Conservation (phyloP, 2,797 vertebrate species). For the Amniataba percoides region DNA sequence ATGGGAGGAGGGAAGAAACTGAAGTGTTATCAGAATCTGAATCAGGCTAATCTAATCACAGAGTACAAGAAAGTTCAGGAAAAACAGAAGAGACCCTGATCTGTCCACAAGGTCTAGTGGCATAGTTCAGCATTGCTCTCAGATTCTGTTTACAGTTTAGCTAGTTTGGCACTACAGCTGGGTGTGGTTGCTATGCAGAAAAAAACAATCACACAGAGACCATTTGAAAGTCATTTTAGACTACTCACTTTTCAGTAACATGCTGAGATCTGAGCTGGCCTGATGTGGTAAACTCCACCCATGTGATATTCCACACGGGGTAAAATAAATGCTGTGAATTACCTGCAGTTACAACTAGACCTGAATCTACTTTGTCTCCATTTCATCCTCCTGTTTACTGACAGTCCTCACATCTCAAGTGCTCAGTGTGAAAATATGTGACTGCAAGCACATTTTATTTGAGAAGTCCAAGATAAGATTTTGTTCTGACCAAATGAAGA, state of each 20-base stretch:
- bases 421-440: not conserved
- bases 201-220: slow-evolving; percentile 49
- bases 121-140: slow-evolving; percentile 18
- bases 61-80: not conserved
- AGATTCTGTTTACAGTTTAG: slow-evolving; percentile 41
- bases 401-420: not conserved
- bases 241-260: slow-evolving; percentile 31
- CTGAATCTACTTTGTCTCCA: slow-evolving; percentile 2
- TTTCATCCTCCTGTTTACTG: slow-evolving; percentile 14
- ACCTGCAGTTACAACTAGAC: slow-evolving; percentile 7
- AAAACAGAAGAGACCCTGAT: not conserved
- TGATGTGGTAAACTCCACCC: slow-evolving; percentile 51
- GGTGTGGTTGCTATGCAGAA: slow-evolving; percentile 60
- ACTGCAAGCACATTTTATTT: not conserved
- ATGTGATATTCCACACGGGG: slow-evolving; percentile 21
- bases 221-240: slow-evolving; percentile 57
- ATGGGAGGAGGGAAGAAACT: slow-evolving; percentile 5
- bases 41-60: slow-evolving; percentile 17
- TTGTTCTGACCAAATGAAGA: too few relatives aligned
- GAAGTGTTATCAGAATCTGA: slow-evolving; percentile 13
- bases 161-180: slow-evolving; percentile 22
- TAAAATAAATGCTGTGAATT: slow-evolving; percentile 33
- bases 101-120: not conserved
- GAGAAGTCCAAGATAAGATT: too few relatives aligned
- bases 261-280: slow-evolving; percentile 55